Evolutionary conservation across 1,140 invertebrate species (phyloP), one percentile per base, ranked within the genome.

Genomic region (Orussus abietinus): DNA sequence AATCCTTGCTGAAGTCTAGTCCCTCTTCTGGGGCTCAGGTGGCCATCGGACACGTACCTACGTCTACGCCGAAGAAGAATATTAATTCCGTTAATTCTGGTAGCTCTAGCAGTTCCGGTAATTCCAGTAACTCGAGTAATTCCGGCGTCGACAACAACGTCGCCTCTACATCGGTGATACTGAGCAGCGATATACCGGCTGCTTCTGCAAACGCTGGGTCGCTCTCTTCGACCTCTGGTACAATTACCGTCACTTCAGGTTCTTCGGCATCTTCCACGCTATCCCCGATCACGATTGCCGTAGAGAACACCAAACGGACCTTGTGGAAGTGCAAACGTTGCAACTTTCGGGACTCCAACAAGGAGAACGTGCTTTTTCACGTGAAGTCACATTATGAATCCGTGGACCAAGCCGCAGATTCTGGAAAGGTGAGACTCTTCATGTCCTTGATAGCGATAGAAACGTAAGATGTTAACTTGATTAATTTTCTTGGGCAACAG

Each of bases 301-400:
- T 19, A 0, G 65, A 69, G 3, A 64, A 74, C 7, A 67, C 53
- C 7, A 81, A 82, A 66, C 76, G 79, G 42, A 82, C 80, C 10
- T 66, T 83, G 31, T 86, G 83, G 76, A 88, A 88, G 60, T 92
- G 88, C 61, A 90, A 90, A 69, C 85, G 87, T 58, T 92, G 88
- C 55, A 82, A 83, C 59, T 90, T 86, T 63, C 85, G 82, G 45
- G 78, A 85, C 62, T 69, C 76, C 2, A 82, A 78, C 45, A 78
- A 80, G 13, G 79, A 83, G 14, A 75, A 79, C 1, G 79, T 86
- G 2, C 66, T 85, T 21, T 69, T 74, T 10, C 85, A 87, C 45
- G 82, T 85, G 0, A 81, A 80, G 42, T 75, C 75, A 18, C 81
- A 84, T 62, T 83, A 82, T 36, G 66, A 63, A 14, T 41, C 49